Conservation (phyloP, 2,113 vertebrate genomes). For the Cinclus mexicanus region DNA sequence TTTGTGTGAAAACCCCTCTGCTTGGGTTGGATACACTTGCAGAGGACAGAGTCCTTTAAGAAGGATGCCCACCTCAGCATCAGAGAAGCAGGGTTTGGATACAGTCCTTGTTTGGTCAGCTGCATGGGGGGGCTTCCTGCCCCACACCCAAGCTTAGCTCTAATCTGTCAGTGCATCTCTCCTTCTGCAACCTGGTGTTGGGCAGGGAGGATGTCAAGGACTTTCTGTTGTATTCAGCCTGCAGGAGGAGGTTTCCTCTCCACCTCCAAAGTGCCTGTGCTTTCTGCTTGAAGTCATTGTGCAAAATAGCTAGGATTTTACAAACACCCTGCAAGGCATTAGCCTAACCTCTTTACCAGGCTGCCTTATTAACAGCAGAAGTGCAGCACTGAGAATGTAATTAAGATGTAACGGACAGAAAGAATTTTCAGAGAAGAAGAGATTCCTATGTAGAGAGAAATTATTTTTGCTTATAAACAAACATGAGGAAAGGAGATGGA, state of each 20-base stretch:
- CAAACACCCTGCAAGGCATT: neutral
- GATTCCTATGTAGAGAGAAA: neutral
- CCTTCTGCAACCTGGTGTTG: neutral
- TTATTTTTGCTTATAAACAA: neutral
- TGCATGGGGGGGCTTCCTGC: neutral
- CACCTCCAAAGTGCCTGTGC: neutral
- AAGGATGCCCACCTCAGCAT: accelerated
- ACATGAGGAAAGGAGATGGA: neutral
- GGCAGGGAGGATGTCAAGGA: neutral
- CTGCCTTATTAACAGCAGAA: neutral
- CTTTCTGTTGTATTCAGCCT: neutral
- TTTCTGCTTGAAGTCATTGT: neutral
- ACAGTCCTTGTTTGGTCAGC: neutral
- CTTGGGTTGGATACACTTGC: neutral
- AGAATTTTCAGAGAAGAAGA: neutral
- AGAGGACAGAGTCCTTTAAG: neutral
- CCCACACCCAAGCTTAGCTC: neutral
- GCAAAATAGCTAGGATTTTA: neutral
- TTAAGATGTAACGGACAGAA: neutral
- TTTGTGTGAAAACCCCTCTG: neutral
- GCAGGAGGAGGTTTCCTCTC: neutral
- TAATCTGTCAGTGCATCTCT: accelerated
- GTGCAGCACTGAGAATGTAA: accelerated
- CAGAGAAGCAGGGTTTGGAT: neutral
- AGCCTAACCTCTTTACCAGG: neutral